Evolutionary conservation across 2,113 vertebrate genomes (phyloP).

Genomic region (Odontesthes bonariensis): DNA sequence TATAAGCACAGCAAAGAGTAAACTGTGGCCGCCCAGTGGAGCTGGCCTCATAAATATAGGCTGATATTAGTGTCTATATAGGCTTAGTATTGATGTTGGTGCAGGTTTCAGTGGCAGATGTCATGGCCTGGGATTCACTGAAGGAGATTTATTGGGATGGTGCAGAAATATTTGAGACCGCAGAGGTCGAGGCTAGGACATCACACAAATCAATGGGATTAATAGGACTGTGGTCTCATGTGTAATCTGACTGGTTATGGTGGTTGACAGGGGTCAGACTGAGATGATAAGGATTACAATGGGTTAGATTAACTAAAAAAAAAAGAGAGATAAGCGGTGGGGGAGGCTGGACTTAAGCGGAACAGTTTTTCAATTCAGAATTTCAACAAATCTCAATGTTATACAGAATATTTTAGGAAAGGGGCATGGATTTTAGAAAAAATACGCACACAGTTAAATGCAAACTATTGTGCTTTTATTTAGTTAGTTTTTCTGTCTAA

Average conservation of each 20-base stretch:
- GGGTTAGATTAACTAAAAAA: conserved; percentile 62
- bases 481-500: not conserved
- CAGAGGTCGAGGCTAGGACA: conserved; percentile 62
- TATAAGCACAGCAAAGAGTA: conserved; percentile 38
- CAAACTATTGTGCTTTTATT: not conserved
- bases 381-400: not conserved
- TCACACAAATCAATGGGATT: conserved; percentile 75
- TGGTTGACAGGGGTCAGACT: conserved; percentile 52
- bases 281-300: conserved; percentile 70
- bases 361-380: conserved; percentile 14
- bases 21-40: conserved; percentile 13
- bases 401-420: not conserved
- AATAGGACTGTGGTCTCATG: conserved; percentile 72
- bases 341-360: conserved; percentile 12
- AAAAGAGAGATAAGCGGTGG: conserved; percentile 33
- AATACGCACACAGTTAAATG: not conserved
- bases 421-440: not conserved
- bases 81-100: conserved; percentile 73
- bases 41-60: conserved; percentile 63
- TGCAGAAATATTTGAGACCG: conserved; percentile 55
- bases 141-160: conserved; percentile 71
- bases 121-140: conserved; percentile 54
- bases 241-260: conserved; percentile 69
- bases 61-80: conserved; percentile 49
- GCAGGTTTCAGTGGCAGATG: conserved; percentile 77